These are phyloP conservation scores for Chromobotia macracanthus DNA, from an alignment of 2,797 vertebrate genomes.

Conservation along the genomic window DNA sequence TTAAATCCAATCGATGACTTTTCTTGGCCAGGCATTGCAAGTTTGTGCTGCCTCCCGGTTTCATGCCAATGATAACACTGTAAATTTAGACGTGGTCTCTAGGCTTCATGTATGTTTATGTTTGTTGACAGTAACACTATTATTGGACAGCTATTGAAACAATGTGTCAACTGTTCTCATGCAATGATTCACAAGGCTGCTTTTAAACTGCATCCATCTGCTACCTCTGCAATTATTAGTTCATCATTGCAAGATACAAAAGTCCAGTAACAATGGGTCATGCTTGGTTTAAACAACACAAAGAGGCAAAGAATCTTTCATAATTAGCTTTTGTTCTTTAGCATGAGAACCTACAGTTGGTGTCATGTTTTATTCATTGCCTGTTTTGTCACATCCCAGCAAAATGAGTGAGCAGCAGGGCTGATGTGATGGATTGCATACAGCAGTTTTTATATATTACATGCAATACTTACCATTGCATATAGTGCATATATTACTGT, in stretches of 20 bases:
- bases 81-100: constrained; percentile 18
- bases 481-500: constrained; percentile 9
- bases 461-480: constrained; percentile 8
- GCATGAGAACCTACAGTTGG: not conserved
- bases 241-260: not conserved
- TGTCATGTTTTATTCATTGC: not conserved
- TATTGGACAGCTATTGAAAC: constrained; percentile 21
- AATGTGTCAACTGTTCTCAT: constrained; percentile 12
- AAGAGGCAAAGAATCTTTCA: not conserved
- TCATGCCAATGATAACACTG: constrained; percentile 26
- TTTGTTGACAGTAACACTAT: constrained; percentile 16
- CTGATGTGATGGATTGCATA: not conserved
- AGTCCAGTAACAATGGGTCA: not conserved
- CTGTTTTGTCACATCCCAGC: constrained; percentile 1
- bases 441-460: not conserved
- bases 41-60: not conserved
- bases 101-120: constrained; percentile 16
- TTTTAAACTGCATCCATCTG: not conserved
- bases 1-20: no score
- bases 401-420: not conserved
- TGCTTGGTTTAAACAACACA: constrained; percentile 1
- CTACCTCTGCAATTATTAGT: not conserved
- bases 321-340: not conserved
- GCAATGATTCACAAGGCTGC: constrained; percentile 17
- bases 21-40: no score